These are phyloP conservation scores for Protaetia brevitarsis DNA, from an alignment of 1,140 invertebrate species.

Conservation along the genomic window DNA sequence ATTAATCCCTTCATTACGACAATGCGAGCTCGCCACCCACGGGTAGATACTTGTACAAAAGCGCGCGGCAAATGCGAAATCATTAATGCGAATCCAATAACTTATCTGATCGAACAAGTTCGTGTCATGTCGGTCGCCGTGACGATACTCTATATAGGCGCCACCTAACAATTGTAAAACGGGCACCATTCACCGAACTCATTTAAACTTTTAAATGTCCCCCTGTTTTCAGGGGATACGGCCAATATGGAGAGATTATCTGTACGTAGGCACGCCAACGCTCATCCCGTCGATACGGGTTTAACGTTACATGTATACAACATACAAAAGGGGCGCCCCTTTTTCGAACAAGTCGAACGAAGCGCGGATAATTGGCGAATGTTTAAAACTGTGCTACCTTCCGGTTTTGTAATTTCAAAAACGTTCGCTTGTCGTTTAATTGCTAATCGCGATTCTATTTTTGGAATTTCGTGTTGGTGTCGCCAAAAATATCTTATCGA, in stretches of 20 bases:
- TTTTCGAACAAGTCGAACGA: neutral
- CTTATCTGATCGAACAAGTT: neutral
- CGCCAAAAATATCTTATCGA: too few relatives aligned
- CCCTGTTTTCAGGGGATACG: neutral
- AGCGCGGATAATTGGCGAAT: neutral
- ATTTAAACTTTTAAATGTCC: conserved; percentile 8
- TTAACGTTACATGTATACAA: too few relatives aligned
- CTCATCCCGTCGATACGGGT: neutral
- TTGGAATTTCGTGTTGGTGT: too few relatives aligned
- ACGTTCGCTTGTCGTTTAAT: too few relatives aligned
- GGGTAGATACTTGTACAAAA: too few relatives aligned
- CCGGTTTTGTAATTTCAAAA: too few relatives aligned
- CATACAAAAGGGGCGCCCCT: too few relatives aligned
- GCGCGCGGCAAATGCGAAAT: too few relatives aligned
- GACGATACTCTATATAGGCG: too few relatives aligned
- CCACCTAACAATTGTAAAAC: neutral
- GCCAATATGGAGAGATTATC: conserved; percentile 1
- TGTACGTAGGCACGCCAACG: neutral
- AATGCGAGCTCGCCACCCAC: too few relatives aligned
- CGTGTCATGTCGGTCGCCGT: neutral
- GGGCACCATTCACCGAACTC: neutral
- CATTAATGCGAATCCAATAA: conserved; percentile 2
- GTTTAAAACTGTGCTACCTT: neutral
- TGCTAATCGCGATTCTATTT: too few relatives aligned
- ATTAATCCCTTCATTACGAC: too few relatives aligned